phyloP scores from a whole-genome alignment of 2,797 vertebrate genomes.

The Pyrrhura leucotis region DNA sequence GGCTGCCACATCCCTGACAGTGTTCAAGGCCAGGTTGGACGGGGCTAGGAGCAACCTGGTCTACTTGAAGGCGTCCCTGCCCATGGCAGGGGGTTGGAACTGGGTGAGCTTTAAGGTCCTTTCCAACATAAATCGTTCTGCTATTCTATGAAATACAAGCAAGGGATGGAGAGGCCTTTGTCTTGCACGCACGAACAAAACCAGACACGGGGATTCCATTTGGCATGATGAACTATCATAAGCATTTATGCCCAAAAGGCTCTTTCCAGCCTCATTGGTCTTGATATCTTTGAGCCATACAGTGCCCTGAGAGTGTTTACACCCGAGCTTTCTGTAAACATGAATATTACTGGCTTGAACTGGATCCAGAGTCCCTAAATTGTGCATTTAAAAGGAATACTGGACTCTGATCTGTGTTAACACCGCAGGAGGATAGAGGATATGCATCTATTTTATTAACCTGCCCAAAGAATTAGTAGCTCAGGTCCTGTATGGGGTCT shows the following conservation, averaged over 20 bases:
- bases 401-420: neutral
- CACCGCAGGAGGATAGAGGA: neutral
- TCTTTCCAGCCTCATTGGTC: neutral
- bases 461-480: neutral
- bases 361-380: neutral
- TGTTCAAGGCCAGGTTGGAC: neutral
- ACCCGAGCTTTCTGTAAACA: neutral
- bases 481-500: neutral
- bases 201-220: neutral
- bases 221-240: neutral
- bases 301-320: neutral
- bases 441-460: neutral
- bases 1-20: neutral
- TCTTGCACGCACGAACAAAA: neutral
- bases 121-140: neutral
- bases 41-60: neutral
- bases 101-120: neutral
- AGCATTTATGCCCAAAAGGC: neutral
- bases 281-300: neutral
- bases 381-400: neutral
- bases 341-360: neutral
- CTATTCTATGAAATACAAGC: neutral
- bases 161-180: neutral
- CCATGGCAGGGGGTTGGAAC: neutral
- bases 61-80: neutral